These are phyloP conservation scores for Lysiphlebus fabarum DNA, from an alignment of 1,140 invertebrate species.

Conservation along the genomic window DNA sequence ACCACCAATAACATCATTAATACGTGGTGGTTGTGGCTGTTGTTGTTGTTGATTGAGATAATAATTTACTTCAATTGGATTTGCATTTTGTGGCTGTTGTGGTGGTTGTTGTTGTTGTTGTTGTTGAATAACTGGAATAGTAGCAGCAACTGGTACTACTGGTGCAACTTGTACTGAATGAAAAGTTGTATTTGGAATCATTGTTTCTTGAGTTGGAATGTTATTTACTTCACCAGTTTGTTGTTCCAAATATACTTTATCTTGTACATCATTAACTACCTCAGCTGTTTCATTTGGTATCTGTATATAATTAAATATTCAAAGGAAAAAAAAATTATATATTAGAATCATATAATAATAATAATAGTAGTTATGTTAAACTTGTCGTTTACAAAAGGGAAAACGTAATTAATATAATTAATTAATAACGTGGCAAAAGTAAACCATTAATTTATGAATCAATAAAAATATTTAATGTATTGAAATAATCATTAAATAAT, in stretches of 20 bases:
- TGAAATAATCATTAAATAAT: too few relatives aligned
- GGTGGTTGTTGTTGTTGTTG: constrained; percentile 24
- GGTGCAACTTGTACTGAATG: constrained; percentile 45
- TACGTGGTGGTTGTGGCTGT: constrained; percentile 54
- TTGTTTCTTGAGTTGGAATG: constrained; percentile 47
- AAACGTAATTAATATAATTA: too few relatives aligned
- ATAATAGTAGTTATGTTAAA: too few relatives aligned
- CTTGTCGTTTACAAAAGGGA: too few relatives aligned
- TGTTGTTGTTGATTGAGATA: constrained; percentile 34
- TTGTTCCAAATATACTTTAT: constrained; percentile 32
- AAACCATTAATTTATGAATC: too few relatives aligned
- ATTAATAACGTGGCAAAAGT: too few relatives aligned
- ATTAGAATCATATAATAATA: too few relatives aligned
- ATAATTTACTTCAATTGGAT: too few relatives aligned
- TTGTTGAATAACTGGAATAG: constrained; percentile 42
- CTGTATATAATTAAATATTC: too few relatives aligned
- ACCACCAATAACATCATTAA: constrained; percentile 62
- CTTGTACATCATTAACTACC: constrained; percentile 25
- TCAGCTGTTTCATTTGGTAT: too few relatives aligned
- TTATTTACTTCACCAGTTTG: constrained; percentile 39
- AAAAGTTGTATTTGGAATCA: constrained; percentile 44
- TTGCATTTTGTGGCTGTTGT: constrained; percentile 28
- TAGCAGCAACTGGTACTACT: constrained; percentile 43
- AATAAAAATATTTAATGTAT: too few relatives aligned
- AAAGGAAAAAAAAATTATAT: too few relatives aligned